Conservation (phyloP, 2,113 vertebrate genomes). For the Vulpes lagopus region DNA sequence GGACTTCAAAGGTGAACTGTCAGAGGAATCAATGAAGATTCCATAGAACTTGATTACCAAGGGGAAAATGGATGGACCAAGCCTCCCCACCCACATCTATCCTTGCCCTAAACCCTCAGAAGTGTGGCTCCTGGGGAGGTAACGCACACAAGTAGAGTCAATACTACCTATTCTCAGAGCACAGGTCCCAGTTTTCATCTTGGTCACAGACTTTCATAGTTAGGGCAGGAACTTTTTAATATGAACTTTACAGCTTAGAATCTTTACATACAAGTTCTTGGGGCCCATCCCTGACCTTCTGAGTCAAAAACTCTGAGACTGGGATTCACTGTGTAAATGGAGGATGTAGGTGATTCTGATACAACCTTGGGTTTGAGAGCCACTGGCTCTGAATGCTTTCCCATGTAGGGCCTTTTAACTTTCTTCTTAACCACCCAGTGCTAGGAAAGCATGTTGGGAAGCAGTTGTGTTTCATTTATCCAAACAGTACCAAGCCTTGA, state of each 20-base stretch:
- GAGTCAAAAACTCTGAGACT: neutral
- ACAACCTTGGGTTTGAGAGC: neutral
- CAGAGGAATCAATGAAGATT: neutral
- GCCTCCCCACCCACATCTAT: accelerated
- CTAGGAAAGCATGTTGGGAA: neutral
- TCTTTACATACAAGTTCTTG: neutral
- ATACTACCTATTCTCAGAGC: neutral
- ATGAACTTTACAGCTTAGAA: neutral
- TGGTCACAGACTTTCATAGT: neutral
- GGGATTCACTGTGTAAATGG: neutral
- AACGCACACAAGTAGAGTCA: accelerated
- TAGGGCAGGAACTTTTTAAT: neutral
- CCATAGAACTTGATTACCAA: neutral
- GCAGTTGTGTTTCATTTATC: neutral
- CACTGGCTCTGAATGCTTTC: neutral
- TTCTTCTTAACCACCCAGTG: neutral
- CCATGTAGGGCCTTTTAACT: neutral
- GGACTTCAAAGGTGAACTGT: constrained; percentile 10
- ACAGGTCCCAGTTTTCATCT: neutral
- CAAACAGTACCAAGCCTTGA: neutral
- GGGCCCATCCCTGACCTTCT: neutral
- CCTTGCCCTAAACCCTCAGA: neutral
- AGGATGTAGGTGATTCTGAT: neutral
- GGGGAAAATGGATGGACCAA: neutral
- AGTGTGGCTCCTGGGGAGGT: neutral